Conservation (phyloP, 2,888 invertebrate species). For the Amiota mariae region DNA sequence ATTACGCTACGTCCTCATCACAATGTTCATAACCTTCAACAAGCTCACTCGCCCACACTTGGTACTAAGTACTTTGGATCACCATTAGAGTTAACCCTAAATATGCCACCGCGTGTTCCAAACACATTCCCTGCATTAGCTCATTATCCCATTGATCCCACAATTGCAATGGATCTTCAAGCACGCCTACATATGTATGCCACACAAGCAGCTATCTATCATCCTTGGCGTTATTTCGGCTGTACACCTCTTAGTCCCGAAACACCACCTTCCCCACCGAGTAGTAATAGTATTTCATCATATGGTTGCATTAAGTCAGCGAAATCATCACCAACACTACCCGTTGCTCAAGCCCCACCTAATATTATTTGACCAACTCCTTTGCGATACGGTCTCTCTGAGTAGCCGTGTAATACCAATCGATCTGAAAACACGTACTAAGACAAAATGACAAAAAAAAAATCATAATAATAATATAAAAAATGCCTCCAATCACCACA, state of each 20-base stretch:
- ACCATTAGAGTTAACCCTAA: constrained; percentile 70
- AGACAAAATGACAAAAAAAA: neutral
- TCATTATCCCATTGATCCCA: constrained; percentile 72
- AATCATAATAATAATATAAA: neutral
- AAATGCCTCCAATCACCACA: neutral
- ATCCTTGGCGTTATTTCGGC: constrained; percentile 73
- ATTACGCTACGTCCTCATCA: constrained; percentile 54
- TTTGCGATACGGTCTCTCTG: constrained; percentile 72
- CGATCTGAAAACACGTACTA: neutral
- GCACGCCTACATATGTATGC: constrained; percentile 74
- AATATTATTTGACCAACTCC: constrained; percentile 75
- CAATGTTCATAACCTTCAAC: constrained; percentile 38
- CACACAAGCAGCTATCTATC: constrained; percentile 66
- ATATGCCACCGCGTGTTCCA: constrained; percentile 65
- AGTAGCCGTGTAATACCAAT: constrained; percentile 64
- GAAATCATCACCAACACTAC: constrained; percentile 70
- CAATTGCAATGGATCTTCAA: constrained; percentile 72
- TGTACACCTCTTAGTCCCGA: constrained; percentile 70
- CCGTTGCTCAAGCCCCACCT: constrained; percentile 63
- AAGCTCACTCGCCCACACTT: constrained; percentile 49
- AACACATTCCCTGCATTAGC: constrained; percentile 64
- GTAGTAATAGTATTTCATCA: constrained; percentile 69
- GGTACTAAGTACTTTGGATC: constrained; percentile 71
- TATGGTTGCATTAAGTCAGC: constrained; percentile 72
- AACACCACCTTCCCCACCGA: constrained; percentile 73